Base-by-base conservation (phyloP, 2,888 invertebrate genomes). In the Liodrosophila aerea region DNA sequence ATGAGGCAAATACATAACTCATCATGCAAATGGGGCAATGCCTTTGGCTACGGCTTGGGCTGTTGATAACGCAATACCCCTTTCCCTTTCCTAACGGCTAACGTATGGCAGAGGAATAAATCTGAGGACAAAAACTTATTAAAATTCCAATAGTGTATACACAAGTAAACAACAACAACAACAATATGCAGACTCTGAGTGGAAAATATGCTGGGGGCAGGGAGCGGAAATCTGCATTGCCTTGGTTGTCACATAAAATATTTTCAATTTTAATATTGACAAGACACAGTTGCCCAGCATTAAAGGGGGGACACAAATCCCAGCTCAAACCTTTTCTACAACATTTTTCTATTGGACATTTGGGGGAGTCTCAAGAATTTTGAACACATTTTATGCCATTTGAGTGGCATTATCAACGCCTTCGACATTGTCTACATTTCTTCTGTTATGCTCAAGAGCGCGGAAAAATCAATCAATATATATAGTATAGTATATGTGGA, bases 241-340 rank as follows among this genome's bases (percentile, higher is more conserved):
- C 22, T 33, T 11, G 12, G 11, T 57, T 65, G 71, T 69, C 56
- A 56, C 49, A 57, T 44, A 60, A 66, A 69, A 63, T 73, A 65
- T 80, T 76, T 83, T 73, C 80, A 76, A 80, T 77, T 73, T 76
- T 59, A 63, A 69, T 80, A 83, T 83, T 64, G 76, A 68, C 62
- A 75, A 43, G 13, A 36, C 52, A 43, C 44, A 49, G 50, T 41
- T 46, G 57, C 57, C 41, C 39, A 53, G 70, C 56, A 51, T 50
- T 64, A 53, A 31, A 30, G 56, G 46, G 22, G 18, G 52, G 27
- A 56, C 45, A 39, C 51, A 31, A 37, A 7, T 11, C 46, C 46
- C 36, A 50, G 29, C 56, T 41, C 44, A 54, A 15, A 30, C 22
- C 16, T 8, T 50, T 51, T 59, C 53, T 59, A 68, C 64, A 70